Evolutionary conservation across 1,140 invertebrate genomes (phyloP), one percentile per base, ranked within the genome.

Genomic region (Meteorus sp.): DNA sequence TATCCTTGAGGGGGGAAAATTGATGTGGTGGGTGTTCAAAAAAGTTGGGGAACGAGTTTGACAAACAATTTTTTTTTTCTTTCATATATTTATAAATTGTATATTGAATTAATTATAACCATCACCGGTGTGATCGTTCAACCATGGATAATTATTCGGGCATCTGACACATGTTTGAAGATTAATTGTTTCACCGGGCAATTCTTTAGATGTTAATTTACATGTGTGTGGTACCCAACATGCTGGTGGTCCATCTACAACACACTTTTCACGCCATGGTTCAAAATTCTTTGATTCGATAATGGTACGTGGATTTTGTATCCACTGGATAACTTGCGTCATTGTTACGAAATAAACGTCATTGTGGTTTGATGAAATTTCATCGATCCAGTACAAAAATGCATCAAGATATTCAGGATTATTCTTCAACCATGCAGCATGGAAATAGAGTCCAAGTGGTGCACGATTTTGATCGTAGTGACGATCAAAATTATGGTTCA

Each of bases 271-370:
- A 82, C 89, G 90, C 93, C 93, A 97, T 13, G 93, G 89, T 70
- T 95, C 93, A 78, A 95, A 96, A 80, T 88, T 94, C 81, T 94
- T 93, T 6, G 91, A 86, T 71, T 95, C 91, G 23, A 85, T 83
- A 57, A 93, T 74, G 2, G 92, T 93, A 35, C 89, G 84, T 7
- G 94, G 94, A 70, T 94, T 95, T 72, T 95, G 93, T 74, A 97
- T 95, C 94, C 95, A 97, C 73, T 97, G 93, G 65, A 97, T 94
- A 0, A 96, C 94, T 78, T 95, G 93, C 1, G 93, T 96, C 90
- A 95, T 96, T n/a, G 94, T 97, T 1, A 96, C 93, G 72, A 98
- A 97, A 80, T 95, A 97, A 3, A 96, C 94, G 73, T 98, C 95
- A 58, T 93, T 92, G 80, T 94, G 88, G 55, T 88, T 90, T 57